Evolutionary conservation across 1,140 invertebrate genomes (phyloP).

Genomic region (Anthonomus grandis): DNA sequence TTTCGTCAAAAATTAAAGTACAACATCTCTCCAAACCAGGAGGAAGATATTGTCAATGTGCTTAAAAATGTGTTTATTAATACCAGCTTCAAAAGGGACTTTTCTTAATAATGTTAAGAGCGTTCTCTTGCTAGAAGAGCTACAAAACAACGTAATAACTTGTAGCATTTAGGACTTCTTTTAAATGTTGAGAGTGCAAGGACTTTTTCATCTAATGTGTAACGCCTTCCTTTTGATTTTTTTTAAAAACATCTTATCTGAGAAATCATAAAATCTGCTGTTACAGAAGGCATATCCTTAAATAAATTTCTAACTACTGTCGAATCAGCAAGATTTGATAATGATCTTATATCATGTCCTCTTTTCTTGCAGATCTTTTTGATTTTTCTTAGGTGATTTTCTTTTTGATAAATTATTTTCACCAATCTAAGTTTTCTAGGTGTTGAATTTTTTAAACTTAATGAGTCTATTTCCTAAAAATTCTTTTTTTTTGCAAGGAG

Average conservation of each 20-base stretch:
- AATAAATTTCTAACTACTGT: neutral
- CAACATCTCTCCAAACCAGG: neutral
- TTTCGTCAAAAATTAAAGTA: slow-evolving; percentile 2
- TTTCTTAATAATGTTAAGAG: neutral
- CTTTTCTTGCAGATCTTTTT: too few species aligned
- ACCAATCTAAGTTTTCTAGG: too few species aligned
- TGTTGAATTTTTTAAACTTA: too few species aligned
- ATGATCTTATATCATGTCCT: too few species aligned
- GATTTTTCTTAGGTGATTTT: too few species aligned
- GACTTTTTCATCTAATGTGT: slow-evolving; percentile 9
- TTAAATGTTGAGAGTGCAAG: neutral
- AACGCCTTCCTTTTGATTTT: slow-evolving; percentile 3
- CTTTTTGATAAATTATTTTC: too few species aligned
- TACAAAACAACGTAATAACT: neutral
- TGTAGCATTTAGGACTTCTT: slow-evolving; percentile 7
- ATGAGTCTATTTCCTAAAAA: too few species aligned
- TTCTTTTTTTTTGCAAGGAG: too few species aligned
- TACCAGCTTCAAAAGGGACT: neutral
- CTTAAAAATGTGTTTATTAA: neutral
- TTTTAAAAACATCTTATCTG: slow-evolving; percentile 7
- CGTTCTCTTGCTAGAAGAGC: neutral
- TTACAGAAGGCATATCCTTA: slow-evolving; percentile 3
- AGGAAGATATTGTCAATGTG: neutral
- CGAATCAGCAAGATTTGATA: slow-evolving; percentile 6
- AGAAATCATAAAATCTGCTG: slow-evolving; percentile 8